Base-by-base conservation (phyloP, 2,113 vertebrate species). In the Semicossyphus pulcher region DNA sequence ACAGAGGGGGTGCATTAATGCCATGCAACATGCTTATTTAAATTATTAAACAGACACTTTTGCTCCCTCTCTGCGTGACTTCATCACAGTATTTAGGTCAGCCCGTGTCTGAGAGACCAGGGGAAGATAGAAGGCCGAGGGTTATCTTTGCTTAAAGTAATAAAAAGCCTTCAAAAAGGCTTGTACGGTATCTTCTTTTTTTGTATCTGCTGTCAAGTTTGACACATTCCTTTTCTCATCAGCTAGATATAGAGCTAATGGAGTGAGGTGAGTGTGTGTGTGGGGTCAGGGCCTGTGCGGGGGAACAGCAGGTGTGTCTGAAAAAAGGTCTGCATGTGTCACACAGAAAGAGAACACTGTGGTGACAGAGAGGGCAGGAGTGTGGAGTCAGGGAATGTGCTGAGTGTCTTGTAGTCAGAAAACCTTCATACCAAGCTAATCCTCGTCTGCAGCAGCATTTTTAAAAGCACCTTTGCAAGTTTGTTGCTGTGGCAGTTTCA, bases 281-380 rank as follows among this genome's bases (percentile, higher is more conserved):
- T n/a, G 10, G 5, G 21, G 57, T 36, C n/a, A 23, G 25, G 58
- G 31, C 1, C 2, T 51, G 34, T 25, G 45, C 34, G 57, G 4
- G 47, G 47, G 11, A 49, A 67, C 72, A 66, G 65, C 73, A 76
- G 61, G 49, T 81, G 41, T 53, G 10, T 72, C 68, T 11, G 26
- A 36, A 78, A 83, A 80, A 54, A 60, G 15, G n/a, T 77, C 56
- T 62, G 60, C 57, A 42, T 61, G 54, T 82, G 78, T 78, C 31
- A 68, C 53, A 37, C 23, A 59, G 54, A 75, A 52, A 59, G 26
- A 64, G 51, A 25, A 36, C 25, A 65, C 44, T 8, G 57, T 37
- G 15, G 16, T 29, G 78, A 42, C 12, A 45, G 7, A 48, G 48
- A 58, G 58, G 60, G 23, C 77, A 67, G 57, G 49, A 0, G 61